Base-by-base conservation (phyloP, 2,888 invertebrate genomes). In the Lampropteryx suffumata region DNA sequence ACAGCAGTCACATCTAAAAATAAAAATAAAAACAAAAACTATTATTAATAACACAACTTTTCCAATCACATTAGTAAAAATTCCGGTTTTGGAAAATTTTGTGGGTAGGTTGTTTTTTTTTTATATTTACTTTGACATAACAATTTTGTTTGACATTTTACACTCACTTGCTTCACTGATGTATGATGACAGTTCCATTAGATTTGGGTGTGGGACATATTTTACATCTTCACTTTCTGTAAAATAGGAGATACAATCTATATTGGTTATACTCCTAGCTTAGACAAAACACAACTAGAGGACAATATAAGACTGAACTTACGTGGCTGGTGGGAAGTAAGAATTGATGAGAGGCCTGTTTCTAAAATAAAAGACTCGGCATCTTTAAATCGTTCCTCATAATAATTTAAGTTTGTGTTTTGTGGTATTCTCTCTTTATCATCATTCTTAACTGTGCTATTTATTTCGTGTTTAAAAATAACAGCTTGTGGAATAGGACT, bases 331-430 rank as follows among this genome's bases (percentile, higher is more conserved):
- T 51, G 51, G 13, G 87, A 66, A 57, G 82, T 71, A 12, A 90
- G 65, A 58, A 88, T 87, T 57, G 87, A 80, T 57, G 87, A 79
- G 3, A 90, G 69, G 24, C 83, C 86, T 40, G 94, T 94, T 76
- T 94, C 94, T 61, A 95, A 83, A 47, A 95, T 94, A 70, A 94
- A 95, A 69, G 94, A 95, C 71, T 95, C 95, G n/a, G 95, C 95
- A 85, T 95, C 95, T 50, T 94, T 92, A 62, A 95, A 94, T 64
- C 93, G 90, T 69, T 93, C 93, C 79, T 94, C 94, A 71, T 92
- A 90, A 69, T 83, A 87, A 62, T 81, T 89, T 55, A 82, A 81
- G 52, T 74, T 64, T 50, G 78, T 69, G 59, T 68, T 78, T 37
- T 80, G 84, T 11, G 63, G 61, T 45, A 75, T 60, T 54, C 71